Base-by-base conservation (phyloP, 2,797 vertebrate genomes). In the Masticophis lateralis region DNA sequence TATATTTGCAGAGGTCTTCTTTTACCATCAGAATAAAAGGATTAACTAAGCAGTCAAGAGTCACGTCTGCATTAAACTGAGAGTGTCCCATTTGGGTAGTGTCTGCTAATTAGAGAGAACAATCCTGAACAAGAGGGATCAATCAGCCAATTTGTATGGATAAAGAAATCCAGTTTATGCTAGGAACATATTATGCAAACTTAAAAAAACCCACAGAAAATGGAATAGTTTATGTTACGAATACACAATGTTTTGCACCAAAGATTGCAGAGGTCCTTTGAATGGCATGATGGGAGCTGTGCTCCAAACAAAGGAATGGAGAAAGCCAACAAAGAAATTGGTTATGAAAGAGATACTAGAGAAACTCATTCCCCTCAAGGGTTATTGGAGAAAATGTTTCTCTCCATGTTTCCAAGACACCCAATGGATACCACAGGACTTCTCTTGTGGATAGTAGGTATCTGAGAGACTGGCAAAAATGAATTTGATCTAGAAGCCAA, bases 301-400 rank as follows among this genome's bases (percentile, higher is more conserved):
- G 8, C 18, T 79, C 37, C 37, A 83, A 83, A 83, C 37, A 83
- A 83, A 83, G 20, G 37, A 83, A 83, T 47, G 37, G 74, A 47
- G 37, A 47, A 83, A 47, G 20, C 74, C 74, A 47, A 47, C 18
- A 83, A 83, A 83, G 74, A 47, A 2, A 47, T 1, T 25, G 43
- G 69, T 69, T 69, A 32, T 69, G n/a, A 69, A 69, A 69, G 28
- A 55, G 91, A 91, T 90, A 95, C 83, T 47, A 56, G 63, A 69
- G n/a, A 27, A 69, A 74, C 32, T 37, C 32, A 74, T 37, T 37
- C 69, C 69, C 32, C 14, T 37, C 69, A 37, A 74, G 16, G 32
- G 27, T 28, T 66, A 66, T 66, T 14, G 28, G 27, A 66, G 63
- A 66, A 66, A 66, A 66, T 4, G 12, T 66, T 13, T 28, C 3